These are phyloP conservation scores for Austrolebias charrua DNA, from an alignment of 2,797 vertebrate genomes.

Conservation along the genomic window DNA sequence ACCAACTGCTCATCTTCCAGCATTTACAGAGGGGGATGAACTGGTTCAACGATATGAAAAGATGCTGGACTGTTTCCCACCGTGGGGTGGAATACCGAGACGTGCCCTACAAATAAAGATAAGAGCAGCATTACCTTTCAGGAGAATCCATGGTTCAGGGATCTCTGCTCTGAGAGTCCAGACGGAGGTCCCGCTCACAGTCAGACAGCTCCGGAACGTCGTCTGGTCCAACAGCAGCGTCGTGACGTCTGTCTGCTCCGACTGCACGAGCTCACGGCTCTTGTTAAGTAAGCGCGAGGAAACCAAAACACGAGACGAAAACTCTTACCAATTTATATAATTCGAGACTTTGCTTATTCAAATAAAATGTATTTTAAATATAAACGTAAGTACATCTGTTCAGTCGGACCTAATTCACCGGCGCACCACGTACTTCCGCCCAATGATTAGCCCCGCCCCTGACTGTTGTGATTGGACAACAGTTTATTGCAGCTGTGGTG, in stretches of 20 bases:
- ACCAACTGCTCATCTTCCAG: not conserved
- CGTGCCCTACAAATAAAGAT: not conserved
- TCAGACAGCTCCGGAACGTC: conserved; percentile 65
- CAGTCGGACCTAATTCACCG: too few relatives aligned
- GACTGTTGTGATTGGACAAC: too few relatives aligned
- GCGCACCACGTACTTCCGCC: too few relatives aligned
- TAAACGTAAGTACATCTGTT: too few relatives aligned
- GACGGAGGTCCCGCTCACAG: conserved; percentile 47
- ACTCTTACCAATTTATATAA: too few relatives aligned
- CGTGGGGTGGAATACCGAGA: conserved; percentile 7
- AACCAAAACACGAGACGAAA: not conserved
- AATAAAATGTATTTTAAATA: too few relatives aligned
- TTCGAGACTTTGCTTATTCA: not conserved
- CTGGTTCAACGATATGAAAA: conserved; percentile 35
- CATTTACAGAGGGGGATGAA: not conserved
- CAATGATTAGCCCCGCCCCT: too few relatives aligned
- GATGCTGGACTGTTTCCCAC: conserved; percentile 26
- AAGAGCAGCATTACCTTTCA: conserved; percentile 51
- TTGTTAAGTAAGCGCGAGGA: not conserved
- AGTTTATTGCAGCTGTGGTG: too few relatives aligned
- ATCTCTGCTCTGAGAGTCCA: conserved; percentile 43
- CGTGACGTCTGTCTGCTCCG: conserved; percentile 36
- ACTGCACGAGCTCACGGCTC: conserved; percentile 41
- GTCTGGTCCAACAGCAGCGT: conserved; percentile 50
- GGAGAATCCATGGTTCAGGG: conserved; percentile 56